These are phyloP conservation scores for Pantelozetes paolii DNA, from an alignment of 2,888 invertebrate species.

Conservation along the genomic window DNA sequence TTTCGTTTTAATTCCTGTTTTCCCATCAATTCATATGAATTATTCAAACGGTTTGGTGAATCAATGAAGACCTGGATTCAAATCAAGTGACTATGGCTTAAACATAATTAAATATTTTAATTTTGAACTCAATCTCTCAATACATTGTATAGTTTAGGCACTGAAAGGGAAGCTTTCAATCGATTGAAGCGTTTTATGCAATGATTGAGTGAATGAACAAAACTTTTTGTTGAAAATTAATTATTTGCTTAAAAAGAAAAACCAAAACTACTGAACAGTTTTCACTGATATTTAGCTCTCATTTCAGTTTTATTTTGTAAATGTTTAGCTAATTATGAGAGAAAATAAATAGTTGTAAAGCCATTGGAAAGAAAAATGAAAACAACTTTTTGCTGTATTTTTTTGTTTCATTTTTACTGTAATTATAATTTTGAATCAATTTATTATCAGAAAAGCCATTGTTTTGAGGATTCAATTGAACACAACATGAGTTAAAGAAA, in stretches of 20 bases:
- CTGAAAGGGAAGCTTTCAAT: neutral
- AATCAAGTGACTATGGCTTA: neutral
- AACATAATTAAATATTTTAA: conserved; percentile 11
- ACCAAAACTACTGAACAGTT: neutral
- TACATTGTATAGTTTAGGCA: neutral
- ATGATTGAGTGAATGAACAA: neutral
- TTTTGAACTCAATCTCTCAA: neutral
- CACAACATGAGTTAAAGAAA: neutral
- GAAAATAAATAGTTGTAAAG: neutral
- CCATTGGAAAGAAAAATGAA: no score
- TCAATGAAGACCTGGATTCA: neutral
- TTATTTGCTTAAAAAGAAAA: neutral
- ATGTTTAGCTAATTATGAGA: no score
- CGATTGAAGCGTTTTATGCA: neutral
- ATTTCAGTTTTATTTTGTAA: neutral
- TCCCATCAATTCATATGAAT: neutral
- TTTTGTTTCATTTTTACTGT: neutral
- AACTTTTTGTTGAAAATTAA: neutral
- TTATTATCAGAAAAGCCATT: neutral
- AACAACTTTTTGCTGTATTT: neutral
- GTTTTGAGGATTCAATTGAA: neutral
- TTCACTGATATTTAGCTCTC: neutral
- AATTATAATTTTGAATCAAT: neutral
- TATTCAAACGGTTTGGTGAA: neutral
- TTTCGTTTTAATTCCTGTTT: no score